Evolutionary conservation across 1,140 invertebrate genomes (phyloP), one percentile per base, ranked within the genome.

Genomic region (Pararge aegeria): DNA sequence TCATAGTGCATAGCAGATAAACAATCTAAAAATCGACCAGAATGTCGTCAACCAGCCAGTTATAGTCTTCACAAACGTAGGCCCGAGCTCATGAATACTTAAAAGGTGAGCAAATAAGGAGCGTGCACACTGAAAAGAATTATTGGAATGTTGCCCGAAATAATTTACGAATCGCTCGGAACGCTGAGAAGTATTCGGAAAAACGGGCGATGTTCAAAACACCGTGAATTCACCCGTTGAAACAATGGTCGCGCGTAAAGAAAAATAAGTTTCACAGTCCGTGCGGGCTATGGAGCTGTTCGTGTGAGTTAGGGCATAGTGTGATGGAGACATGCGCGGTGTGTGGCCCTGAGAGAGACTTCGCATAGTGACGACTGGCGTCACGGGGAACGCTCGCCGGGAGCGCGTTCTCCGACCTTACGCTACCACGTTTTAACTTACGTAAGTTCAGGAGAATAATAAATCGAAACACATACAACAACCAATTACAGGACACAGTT

Each of bases 271-370:
- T 75, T 57, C 57, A 75, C 55, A 63, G 57, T 62, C 64, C 58
- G 73, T 68, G 70, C 66, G 59, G 66, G 68, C 63, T 73, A 55
- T 75, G 69, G 66, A 70, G 69, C 65, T 76, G 72, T 75, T 56
- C 50, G 75, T 77, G 80, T 78, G 75, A 73, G 75, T 75, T 75
- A 64, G 66, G 77, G 68, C 72, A 80, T 75, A 78, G 69, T 75
- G 73, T 76, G 68, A 67, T 72, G 64, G 72, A 77, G 78, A 73
- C 81, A 85, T 85, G 84, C 84, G 84, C 84, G 71, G 62, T 80
- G 73, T 44, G 64, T 27, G 55, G 58, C 64, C 55, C 64, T 58
- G 52, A 63, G 61, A 63, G 50, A 51, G 54, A 53, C 59, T 53
- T 60, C 67, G 69, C 70, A 80, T 68, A 80, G 81, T 84, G 74